Base-by-base conservation (phyloP, 92 coral and sea anemone species). In the Porites evermanni region DNA sequence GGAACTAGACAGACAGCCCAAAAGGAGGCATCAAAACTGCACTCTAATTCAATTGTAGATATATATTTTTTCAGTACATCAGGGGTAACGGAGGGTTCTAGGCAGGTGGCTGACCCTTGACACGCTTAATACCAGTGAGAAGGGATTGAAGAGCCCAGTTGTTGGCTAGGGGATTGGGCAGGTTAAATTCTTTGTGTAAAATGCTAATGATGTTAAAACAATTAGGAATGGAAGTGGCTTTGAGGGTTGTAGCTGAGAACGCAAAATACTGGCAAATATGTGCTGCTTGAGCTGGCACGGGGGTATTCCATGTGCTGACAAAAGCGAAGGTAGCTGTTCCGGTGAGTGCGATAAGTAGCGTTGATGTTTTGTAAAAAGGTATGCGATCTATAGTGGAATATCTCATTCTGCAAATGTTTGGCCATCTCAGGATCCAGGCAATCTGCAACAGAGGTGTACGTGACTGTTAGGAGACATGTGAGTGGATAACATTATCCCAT, bases 181-280 rank as follows among this genome's bases (percentile, higher is more conserved):
- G 32, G 32, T 29, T 0, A 29, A 29, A 29, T 29, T 29, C 32
- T 29, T 29, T 29, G 32, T 29, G 32, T 29, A 2, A 29, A 29
- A 29, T 29, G 4, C 32, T 29, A 4, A 29, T 29, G 32, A 29
- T 29, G 32, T 29, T 29, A 29, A 29, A 29, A 29, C 32, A 29
- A 29, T 29, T 2, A 29, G 32, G 4, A 29, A 29, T 29, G 0
- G 32, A 29, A 29, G 32, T 29, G 32, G 32, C 60, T 19, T 82
- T 82, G 32, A n/a, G 79, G 5, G 79, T 13, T 61, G 72, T 50
- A 17, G 79, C 79, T 72, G 72, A 77, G 26, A 56, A 72, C 18
- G 65, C 72, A 70, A 79, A 73, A 83, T 83, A 83, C 64, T 72
- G 79, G 21, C 64, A 83, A 12, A 83, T 72, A 67, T 83, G 87